A percentile compares a stretch with the other conserved stretches of the same genome.
These are phyloP conservation scores for Scaptodrosophila lebanonensis DNA, from an alignment of 1,140 invertebrate species.

Conservation along the genomic window DNA sequence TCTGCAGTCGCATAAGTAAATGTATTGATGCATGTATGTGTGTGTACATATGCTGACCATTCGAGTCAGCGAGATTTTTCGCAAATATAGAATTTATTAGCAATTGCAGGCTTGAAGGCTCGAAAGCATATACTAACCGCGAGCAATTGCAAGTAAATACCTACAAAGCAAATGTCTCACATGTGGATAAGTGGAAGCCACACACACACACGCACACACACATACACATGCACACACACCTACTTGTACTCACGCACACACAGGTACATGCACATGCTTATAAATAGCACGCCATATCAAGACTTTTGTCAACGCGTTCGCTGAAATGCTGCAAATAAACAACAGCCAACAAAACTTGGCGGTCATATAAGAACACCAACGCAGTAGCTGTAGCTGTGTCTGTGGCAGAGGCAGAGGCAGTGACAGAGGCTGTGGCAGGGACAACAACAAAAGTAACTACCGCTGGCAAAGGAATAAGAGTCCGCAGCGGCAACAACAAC, in stretches of 20 bases:
- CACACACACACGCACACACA: no score
- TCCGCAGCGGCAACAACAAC: constrained; percentile 56
- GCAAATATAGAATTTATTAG: no score
- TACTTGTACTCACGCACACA: background rate
- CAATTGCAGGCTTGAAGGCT: background rate
- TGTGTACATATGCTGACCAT: no score
- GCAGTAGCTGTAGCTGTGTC: constrained; percentile 8
- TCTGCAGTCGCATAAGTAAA: no score
- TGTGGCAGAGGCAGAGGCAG: background rate
- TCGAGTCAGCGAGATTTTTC: no score
- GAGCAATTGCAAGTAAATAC: no score
- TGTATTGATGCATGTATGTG: no score
- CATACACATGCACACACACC: no score
- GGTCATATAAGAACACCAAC: constrained; percentile 74
- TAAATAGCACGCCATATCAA: constrained; percentile 49
- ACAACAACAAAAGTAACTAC: constrained; percentile 67
- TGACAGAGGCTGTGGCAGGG: background rate
- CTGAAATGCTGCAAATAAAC: constrained; percentile 37
- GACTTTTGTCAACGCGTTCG: constrained; percentile 60
- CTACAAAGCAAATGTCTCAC: background rate
- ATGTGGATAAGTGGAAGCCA: background rate
- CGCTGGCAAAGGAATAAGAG: constrained; percentile 45
- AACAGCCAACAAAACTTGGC: constrained; percentile 47
- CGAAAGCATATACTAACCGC: no score
- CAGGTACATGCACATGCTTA: constrained; percentile 20